Conservation (phyloP, 2,888 invertebrate species). For the Mystacides longicornis region DNA sequence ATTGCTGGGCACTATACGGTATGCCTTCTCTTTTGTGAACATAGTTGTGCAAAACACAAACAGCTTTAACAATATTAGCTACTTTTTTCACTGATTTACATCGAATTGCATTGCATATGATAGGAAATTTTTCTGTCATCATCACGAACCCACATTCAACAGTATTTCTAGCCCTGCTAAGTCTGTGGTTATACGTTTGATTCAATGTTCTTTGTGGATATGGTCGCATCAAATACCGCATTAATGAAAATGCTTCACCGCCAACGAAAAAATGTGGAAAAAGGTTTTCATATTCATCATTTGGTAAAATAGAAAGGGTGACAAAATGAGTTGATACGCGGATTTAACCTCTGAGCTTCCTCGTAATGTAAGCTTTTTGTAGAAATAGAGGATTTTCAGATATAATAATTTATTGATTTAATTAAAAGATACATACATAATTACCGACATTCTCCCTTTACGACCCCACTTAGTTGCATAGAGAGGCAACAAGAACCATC, state of each 20-base stretch:
- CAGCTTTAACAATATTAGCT: background rate
- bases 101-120: background rate
- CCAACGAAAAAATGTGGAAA: constrained; percentile 20
- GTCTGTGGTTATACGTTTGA: constrained; percentile 1
- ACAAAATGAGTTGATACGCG: too few relatives aligned
- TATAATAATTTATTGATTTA: too few relatives aligned
- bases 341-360: too few relatives aligned
- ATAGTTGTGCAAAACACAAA: background rate
- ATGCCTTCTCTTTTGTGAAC: background rate
- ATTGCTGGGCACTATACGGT: too few relatives aligned
- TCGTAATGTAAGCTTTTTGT: too few relatives aligned
- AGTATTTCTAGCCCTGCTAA: constrained; percentile 1
- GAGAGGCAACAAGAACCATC: too few relatives aligned
- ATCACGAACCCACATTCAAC: background rate
- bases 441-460: too few relatives aligned
- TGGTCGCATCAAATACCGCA: constrained; percentile 27
- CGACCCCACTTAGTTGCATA: too few relatives aligned
- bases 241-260: constrained; percentile 27
- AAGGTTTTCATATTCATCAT: background rate
- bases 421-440: too few relatives aligned
- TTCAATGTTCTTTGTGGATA: constrained; percentile 20
- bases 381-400: too few relatives aligned
- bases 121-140: constrained; percentile 4
- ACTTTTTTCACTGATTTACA: background rate
- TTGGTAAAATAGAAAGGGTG: background rate